phyloP scores from a whole-genome alignment of 1,140 invertebrate genomes.

The Ceratina calcarata region DNA sequence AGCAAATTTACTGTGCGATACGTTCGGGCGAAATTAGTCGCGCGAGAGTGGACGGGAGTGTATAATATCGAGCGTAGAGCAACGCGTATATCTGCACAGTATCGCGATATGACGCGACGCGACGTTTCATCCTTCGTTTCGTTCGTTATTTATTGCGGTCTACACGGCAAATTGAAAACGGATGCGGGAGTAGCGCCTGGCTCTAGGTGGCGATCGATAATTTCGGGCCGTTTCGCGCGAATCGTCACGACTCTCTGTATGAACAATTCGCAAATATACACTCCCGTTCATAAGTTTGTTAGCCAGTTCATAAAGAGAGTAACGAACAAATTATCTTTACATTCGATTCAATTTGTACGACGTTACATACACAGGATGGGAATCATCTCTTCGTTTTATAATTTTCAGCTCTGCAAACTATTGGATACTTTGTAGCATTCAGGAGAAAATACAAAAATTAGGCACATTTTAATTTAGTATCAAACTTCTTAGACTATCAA shows the following conservation, averaged over 20 bases:
- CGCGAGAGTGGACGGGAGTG: not conserved
- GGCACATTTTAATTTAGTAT: too few species aligned
- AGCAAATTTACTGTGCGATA: not conserved
- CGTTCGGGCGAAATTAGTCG: not conserved
- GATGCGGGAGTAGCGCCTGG: not conserved
- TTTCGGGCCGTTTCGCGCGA: constrained; percentile 15
- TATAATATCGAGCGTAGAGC: not conserved
- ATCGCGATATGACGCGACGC: too few species aligned
- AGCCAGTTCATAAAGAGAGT: too few species aligned
- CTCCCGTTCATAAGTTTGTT: too few species aligned
- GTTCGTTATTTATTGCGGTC: constrained; percentile 11
- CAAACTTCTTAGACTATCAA: too few species aligned
- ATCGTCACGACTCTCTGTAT: constrained; percentile 8
- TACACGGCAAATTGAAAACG: constrained; percentile 23
- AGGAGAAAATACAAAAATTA: too few species aligned
- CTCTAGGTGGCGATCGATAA: constrained; percentile 19
- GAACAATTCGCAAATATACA: constrained; percentile 26
- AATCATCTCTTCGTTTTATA: too few species aligned
- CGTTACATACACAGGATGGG: too few species aligned
- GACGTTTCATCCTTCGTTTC: not conserved
- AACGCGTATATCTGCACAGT: not conserved
- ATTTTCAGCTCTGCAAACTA: too few species aligned
- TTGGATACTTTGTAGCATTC: too few species aligned
- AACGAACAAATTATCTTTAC: too few species aligned
- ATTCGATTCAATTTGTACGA: too few species aligned